Base-by-base conservation (phyloP, 2,888 invertebrate species). In the Microchrysa polita region DNA sequence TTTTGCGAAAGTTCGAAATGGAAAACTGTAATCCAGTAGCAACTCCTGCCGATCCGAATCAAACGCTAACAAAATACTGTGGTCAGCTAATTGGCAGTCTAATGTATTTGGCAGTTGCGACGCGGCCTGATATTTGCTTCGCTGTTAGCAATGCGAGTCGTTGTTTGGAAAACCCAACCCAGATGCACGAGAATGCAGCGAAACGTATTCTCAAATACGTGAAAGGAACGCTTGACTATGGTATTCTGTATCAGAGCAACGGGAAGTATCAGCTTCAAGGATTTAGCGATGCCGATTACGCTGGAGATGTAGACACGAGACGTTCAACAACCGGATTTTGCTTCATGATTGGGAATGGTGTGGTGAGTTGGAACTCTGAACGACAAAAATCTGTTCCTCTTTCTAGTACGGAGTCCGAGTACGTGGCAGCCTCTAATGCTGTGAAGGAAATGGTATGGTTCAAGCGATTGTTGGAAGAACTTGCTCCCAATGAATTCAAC, bases 331-430 rank as follows among this genome's bases (percentile, higher is more conserved):
- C 69, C 74, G 73, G 53, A 67, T 34, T 44, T 73, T 75, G 34
- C 44, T 76, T 5, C 44, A 72, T 22, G 18, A 73, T 27, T 73
- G 72, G 12, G 44, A 18, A 42, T 27, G 52, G 27, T 65, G 57
- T 63, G 10, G 63, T 72, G 10, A 73, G 71, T 7, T 73, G 77
- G 76, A 27, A 67, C 2, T 74, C 74, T 55, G 52, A 60, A 12
- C 57, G 72, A 18, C 77, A 76, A 61, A 44, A 60, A 16, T 60
- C 27, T 7, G 60, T 53, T 63, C 72, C 10, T 52, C 44, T 80
- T 10, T 81, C 80, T 5, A 80, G 80, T 0, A 79, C 79, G 1
- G 80, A 81, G 69, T 78, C 81, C 0, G 80, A 81, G 74, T 81
- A 80, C 69, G 78, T 81, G 23, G 78, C 80, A 10, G 77, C 80